A percentile compares a stretch with the other conserved stretches of the same genome.
These are phyloP conservation scores for Latrodectus hesperus DNA, from an alignment of 2,888 invertebrate genomes.

Conservation along the genomic window DNA sequence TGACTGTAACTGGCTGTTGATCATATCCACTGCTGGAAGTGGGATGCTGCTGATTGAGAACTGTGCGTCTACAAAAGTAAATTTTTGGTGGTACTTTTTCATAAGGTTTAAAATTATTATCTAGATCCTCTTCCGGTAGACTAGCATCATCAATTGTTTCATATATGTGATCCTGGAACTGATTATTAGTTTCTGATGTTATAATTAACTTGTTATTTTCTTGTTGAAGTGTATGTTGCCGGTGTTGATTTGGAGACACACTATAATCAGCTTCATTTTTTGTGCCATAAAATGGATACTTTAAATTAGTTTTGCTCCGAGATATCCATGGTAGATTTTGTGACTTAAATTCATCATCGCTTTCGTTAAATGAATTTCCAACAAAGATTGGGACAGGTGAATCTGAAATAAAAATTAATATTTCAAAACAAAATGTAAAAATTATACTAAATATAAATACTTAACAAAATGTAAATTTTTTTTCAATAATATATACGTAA, in stretches of 20 bases:
- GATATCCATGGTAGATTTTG: constrained; percentile 31
- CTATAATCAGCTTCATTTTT: constrained; percentile 25
- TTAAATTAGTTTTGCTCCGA: constrained; percentile 24
- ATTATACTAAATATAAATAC: too few species aligned
- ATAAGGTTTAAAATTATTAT: constrained; percentile 13
- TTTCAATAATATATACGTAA: too few species aligned
- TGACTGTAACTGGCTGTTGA: constrained; percentile 57
- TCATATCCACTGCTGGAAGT: constrained; percentile 70
- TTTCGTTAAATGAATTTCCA: constrained; percentile 17
- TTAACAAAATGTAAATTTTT: too few species aligned
- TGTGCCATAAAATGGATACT: constrained; percentile 10
- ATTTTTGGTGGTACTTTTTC: constrained; percentile 56
- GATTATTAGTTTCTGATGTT: constrained; percentile 45
- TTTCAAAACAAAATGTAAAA: too few species aligned
- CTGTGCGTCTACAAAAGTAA: constrained; percentile 68
- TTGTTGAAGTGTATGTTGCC: constrained; percentile 23
- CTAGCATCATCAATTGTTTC: constrained; percentile 71
- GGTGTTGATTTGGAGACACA: constrained; percentile 8
- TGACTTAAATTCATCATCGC: constrained; percentile 12
- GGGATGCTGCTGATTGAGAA: constrained; percentile 67
- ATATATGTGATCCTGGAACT: constrained; percentile 75
- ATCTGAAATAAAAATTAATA: constrained; percentile 12
- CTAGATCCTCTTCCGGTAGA: constrained; percentile 48
- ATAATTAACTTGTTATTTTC: constrained; percentile 18
- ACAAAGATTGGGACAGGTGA: constrained; percentile 6